Evolutionary conservation across 2,797 vertebrate species (phyloP), one percentile per base, ranked within the genome.

Genomic region (Takifugu rubripes): DNA sequence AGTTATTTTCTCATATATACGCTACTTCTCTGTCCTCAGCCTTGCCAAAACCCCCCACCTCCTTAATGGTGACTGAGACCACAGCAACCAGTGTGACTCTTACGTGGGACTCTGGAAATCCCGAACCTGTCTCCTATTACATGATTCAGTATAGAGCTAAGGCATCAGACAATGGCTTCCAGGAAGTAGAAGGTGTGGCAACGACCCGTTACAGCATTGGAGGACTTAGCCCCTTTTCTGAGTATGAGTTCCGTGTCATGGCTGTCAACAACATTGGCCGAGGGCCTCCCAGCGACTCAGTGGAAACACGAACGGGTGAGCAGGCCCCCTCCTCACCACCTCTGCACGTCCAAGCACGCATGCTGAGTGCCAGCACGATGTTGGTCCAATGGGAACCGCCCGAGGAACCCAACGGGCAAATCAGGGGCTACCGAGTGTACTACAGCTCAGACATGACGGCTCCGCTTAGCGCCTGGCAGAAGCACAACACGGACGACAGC

Each of bases 191-290:
- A 33, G 95, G 95, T 0, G 95, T 98, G 55, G 94, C 96, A 43
- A 96, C 95, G 16, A 98, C 95, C 0, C 95, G 96, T 58, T 98
- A 98, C 74, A 98, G 94, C 87, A 97, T 98, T 1, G 96, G 96
- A 0, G 96, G 96, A 42, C 95, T 98, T 27, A 96, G 95, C 80
- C 96, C 96, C 0, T 97, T 94, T 81, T 97, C 96, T 0, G 94
- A 96, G 71, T 98, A 98, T 0, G 94, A 95, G 78, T 97, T 97
- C 68, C 92, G 92, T 0, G 89, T 97, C 67, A 92, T 98, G 70
- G 95, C 95, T 0, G 93, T 98, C 56, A 98, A 98, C 87, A 98
- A 96, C 86, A 97, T 98, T 0, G 96, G 96, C 46, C 92, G 94
- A 0, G 95, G 96, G 31, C 94, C 93, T 0, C 94, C 94, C 61